Base-by-base conservation (phyloP, 2,888 invertebrate genomes). In the Hydrotaea diabolus region DNA sequence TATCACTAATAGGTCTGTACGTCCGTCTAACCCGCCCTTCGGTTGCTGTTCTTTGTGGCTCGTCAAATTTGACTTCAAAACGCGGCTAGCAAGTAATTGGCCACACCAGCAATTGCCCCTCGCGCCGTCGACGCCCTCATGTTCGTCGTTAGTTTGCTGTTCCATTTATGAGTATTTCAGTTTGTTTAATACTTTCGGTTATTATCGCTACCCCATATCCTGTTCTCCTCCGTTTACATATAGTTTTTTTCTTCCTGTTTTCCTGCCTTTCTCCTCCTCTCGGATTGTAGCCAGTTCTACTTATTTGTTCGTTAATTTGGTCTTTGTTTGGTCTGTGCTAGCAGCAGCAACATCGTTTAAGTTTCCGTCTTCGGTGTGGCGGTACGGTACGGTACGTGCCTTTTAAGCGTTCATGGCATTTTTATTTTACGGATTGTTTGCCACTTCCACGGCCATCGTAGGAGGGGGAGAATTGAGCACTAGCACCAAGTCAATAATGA, bases 301-400 rank as follows among this genome's bases (percentile, higher is more conserved):
- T n/a, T 49, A n/a, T 49, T 49, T 49, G n/a, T 49, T 49, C 49
- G 49, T 49, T 49, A 49, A 49, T 49, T 49, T 49, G 49, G 49
- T n/a, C n/a, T n/a, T 13, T 49, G 49, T 49, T 1, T n/a, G 49
- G 15, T 39, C 39, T 36, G 36, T 36, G 9, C 15, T 11, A 13
- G 11, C 15, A 13, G 2, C 43, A 8, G 7, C 13, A 43, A 4
- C 43, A 11, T 43, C 43, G 43, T 43, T n/a, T n/a, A n/a, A n/a
- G n/a, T n/a, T n/a, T 9, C 15, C 13, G 2, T 15, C 9, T 43
- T 2, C 43, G 13, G 43, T 11, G 43, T n/a, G 11, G 43, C 43
- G 43, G 43, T 7, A 31, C 31, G 2, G 7, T 39, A 39, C 39
- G 39, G 13, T 39, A 49, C 49, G 49, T 49, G 49, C 15, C 49